Evolutionary conservation across 2,888 invertebrate genomes (phyloP).

Genomic region (Limnephilus rhombicus): DNA sequence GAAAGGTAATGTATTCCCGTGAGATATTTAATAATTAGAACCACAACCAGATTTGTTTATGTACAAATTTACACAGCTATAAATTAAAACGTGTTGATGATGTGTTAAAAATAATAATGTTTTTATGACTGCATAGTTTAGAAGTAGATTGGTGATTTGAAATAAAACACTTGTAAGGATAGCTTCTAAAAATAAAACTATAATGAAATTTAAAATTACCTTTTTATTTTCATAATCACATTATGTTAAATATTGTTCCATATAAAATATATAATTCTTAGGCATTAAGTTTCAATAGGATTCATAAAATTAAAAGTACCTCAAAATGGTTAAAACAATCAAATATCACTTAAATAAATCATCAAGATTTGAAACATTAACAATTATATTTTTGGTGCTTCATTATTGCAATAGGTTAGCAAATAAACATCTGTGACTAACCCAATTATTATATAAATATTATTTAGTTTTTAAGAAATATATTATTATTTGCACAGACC

Average conservation of each 20-base stretch:
- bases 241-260: background rate
- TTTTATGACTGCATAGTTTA: background rate
- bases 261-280: background rate
- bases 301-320: background rate
- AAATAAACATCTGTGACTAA: background rate
- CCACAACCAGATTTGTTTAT: background rate
- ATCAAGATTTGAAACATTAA: background rate
- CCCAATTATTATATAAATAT: background rate
- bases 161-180: conserved; percentile 5
- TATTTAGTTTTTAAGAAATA: background rate
- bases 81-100: background rate
- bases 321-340: background rate
- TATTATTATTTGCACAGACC: background rate
- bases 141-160: background rate
- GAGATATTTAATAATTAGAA: background rate
- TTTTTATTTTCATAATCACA: background rate
- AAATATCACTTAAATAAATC: background rate
- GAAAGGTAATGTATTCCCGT: background rate
- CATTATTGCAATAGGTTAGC: background rate
- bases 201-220: background rate
- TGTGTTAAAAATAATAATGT: background rate
- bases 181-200: conserved; percentile 22
- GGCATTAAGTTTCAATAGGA: background rate
- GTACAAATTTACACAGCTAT: background rate
- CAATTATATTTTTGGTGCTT: background rate